Conservation (phyloP, 2,888 invertebrate species). For the Drosophila anomalata region DNA sequence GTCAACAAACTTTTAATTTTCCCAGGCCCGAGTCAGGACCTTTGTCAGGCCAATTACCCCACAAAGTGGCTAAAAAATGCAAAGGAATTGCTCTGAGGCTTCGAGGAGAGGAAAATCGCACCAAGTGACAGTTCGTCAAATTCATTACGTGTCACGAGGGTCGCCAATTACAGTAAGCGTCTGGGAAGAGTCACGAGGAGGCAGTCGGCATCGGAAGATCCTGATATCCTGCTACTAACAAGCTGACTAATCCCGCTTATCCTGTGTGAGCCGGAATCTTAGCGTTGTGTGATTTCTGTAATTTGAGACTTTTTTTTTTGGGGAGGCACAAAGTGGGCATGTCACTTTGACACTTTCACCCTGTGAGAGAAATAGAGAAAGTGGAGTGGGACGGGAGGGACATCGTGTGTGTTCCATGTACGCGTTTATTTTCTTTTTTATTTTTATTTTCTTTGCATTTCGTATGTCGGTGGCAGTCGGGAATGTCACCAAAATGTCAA, state of each 20-base stretch:
- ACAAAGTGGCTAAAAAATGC: conserved; percentile 20
- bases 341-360: conserved; percentile 76
- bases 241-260: conserved; percentile 71
- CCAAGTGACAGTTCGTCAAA: conserved; percentile 62
- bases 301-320: conserved; percentile 70
- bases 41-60: conserved; percentile 75
- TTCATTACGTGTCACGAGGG: conserved; percentile 53
- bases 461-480: conserved; percentile 62
- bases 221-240: conserved; percentile 52
- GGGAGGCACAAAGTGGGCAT: conserved; percentile 64
- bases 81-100: conserved; percentile 13
- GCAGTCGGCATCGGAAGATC: neutral
- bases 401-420: conserved; percentile 27
- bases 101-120: conserved; percentile 3
- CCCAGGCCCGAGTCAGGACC: conserved; percentile 60
- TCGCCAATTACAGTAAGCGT: conserved; percentile 54
- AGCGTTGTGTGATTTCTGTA: conserved; percentile 68
- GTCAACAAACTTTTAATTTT: conserved; percentile 54
- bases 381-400: conserved; percentile 8
- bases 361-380: conserved; percentile 34
- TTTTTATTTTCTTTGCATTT: neutral
- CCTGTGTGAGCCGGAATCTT: conserved; percentile 31
- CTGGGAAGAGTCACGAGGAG: conserved; percentile 8
- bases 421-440: neutral
- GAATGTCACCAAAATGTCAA: conserved; percentile 70